Conservation (phyloP, 2,113 vertebrate genomes). For the Daboia siamensis region DNA sequence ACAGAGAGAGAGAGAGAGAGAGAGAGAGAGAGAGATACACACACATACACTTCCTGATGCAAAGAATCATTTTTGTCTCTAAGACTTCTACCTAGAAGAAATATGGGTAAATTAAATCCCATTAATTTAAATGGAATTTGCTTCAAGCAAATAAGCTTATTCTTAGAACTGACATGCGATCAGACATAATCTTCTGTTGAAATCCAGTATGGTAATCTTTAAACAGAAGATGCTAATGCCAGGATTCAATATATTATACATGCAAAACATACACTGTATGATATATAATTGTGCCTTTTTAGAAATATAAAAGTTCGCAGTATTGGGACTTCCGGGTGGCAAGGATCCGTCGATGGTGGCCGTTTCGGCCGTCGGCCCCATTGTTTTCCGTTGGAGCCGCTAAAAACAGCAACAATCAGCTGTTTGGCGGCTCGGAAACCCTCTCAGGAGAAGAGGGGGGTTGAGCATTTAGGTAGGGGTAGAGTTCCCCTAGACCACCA, state of each 20-base stretch:
- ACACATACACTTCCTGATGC: background rate
- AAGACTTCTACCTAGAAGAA: background rate
- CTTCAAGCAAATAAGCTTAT: background rate
- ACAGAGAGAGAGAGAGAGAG: no score
- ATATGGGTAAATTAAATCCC: background rate
- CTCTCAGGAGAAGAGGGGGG: no score
- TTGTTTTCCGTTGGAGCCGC: no score
- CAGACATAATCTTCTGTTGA: background rate
- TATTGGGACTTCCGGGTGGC: no score
- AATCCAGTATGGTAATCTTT: background rate
- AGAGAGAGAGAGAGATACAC: no score
- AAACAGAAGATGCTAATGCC: background rate
- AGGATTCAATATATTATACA: background rate
- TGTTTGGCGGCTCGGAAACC: no score
- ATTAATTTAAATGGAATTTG: background rate
- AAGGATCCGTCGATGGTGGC: no score
- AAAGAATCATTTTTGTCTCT: background rate
- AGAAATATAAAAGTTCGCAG: background rate
- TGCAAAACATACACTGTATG: background rate
- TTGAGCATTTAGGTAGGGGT: no score
- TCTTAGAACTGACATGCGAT: background rate
- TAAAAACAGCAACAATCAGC: no score
- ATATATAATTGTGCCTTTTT: background rate
- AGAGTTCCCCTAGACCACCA: no score
- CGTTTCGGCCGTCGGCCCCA: no score